phyloP scores from a whole-genome alignment of 2,113 vertebrate species.

The Salvelinus sp. region DNA sequence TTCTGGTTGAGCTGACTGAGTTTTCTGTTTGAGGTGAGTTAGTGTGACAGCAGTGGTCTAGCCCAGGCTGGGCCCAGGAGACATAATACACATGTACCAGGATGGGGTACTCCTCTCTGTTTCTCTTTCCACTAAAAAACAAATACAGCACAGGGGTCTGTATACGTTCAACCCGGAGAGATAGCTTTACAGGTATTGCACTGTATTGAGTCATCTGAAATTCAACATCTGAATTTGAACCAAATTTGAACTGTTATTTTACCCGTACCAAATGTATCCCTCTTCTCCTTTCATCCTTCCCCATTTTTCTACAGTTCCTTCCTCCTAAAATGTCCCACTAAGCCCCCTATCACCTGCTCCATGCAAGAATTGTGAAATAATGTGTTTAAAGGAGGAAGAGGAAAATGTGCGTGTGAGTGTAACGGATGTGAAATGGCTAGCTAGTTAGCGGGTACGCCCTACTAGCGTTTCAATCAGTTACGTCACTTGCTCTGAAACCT shows the following conservation, averaged over 20 bases:
- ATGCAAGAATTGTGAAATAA: not conserved
- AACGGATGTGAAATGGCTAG: no score
- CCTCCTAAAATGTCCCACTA: no score
- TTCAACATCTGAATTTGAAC: slow-evolving; percentile 20
- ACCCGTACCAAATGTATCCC: no score
- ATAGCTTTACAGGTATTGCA: not conserved
- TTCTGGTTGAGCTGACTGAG: no score
- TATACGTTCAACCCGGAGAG: no score
- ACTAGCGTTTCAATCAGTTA: no score
- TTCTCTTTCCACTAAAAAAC: not conserved
- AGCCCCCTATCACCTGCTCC: slow-evolving; percentile 7
- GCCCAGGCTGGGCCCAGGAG: not conserved
- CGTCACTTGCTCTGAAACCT: no score
- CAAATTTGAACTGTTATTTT: slow-evolving; percentile 38
- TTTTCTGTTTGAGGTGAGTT: not conserved
- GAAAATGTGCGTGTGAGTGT: no score
- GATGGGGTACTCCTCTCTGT: not conserved
- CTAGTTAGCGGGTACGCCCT: no score
- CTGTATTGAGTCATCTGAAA: not conserved
- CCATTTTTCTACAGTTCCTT: no score
- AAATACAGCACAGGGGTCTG: not conserved
- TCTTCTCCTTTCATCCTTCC: no score
- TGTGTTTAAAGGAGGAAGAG: no score
- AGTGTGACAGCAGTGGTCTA: not conserved
- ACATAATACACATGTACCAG: not conserved